Conservation (phyloP, 2,797 vertebrate genomes). For the Artibeus jamaicensis region DNA sequence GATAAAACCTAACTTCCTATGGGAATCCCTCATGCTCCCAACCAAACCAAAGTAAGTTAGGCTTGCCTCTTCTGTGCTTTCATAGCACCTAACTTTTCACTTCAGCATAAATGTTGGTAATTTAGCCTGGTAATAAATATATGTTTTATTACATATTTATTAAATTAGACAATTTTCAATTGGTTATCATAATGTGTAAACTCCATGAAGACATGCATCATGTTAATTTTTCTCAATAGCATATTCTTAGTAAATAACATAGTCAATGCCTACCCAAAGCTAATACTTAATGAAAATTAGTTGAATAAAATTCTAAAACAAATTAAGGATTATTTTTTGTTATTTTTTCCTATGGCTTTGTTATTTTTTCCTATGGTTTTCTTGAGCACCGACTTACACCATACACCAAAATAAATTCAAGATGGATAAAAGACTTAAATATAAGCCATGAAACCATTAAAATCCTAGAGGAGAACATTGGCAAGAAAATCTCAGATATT, state of each 20-base stretch:
- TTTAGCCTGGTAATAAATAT: neutral
- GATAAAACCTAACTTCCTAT: neutral
- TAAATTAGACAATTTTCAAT: neutral
- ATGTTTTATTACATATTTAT: neutral
- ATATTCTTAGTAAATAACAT: neutral
- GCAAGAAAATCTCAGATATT: too few relatives aligned
- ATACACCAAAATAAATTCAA: too few relatives aligned
- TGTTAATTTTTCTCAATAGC: neutral
- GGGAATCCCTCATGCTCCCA: neutral
- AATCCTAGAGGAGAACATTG: too few relatives aligned
- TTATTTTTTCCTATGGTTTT: neutral
- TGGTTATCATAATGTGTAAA: neutral
- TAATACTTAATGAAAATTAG: neutral
- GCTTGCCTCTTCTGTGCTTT: neutral
- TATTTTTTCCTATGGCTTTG: neutral
- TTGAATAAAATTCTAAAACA: constrained; percentile 9
- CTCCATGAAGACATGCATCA: neutral
- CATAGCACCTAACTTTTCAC: neutral
- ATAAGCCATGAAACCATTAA: too few relatives aligned
- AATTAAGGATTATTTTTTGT: neutral
- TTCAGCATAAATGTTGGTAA: neutral
- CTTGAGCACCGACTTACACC: too few relatives aligned
- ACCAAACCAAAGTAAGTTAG: neutral
- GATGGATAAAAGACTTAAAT: too few relatives aligned
- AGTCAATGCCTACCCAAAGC: neutral